Base-by-base conservation (phyloP, 2,888 invertebrate species). In the Agrotis ipsilon region DNA sequence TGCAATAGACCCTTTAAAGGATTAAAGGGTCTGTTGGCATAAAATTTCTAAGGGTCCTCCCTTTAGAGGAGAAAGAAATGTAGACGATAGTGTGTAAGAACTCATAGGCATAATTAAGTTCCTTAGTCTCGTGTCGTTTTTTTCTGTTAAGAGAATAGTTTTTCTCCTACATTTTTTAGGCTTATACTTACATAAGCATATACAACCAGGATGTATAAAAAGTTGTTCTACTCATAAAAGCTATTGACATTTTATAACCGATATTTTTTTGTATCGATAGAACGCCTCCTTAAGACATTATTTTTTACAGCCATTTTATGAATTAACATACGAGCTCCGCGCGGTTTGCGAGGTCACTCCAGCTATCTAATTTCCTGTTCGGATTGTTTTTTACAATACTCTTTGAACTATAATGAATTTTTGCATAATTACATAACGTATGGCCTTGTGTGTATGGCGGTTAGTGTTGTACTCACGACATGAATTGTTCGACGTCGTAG, bases 401-500 rank as follows among this genome's bases (percentile, higher is more conserved):
- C 52, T 65, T 52, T 57, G n/a, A 67, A 27, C n/a, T 7, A 52
- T 52, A 24, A 51, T 66, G 52, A 62, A 59, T 48, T 24, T 75
- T 55, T 75, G 45, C 54, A 60, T 52, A 69, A 72, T 64, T 59
- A 66, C 59, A 63, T 52, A 78, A 78, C 21, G 27, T 19, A 68
- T 51, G 59, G 60, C 71, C 78, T 78, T 75, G 71, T 69, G 58
- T 67, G 69, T 71, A 61, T 51, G 73, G 54, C 67, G 65, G 32
- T 57, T 54, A 68, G 55, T 68, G 60, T 45, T 27, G 24, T 77
- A 93, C 95, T 94, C 79, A 94, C 97, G 96, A 96, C 83, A 97
- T 92, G 82, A 97, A 95, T 89, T 96, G 96, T 83, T 96, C 93
- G 14, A 96, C 96, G 70, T 96, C 96, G 82, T 97, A 97, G 59